A percentile compares a stretch with the other conserved stretches of the same genome.
These are phyloP conservation scores for Coregonus clupeaformis DNA, from an alignment of 2,113 vertebrate species.

Conservation along the genomic window DNA sequence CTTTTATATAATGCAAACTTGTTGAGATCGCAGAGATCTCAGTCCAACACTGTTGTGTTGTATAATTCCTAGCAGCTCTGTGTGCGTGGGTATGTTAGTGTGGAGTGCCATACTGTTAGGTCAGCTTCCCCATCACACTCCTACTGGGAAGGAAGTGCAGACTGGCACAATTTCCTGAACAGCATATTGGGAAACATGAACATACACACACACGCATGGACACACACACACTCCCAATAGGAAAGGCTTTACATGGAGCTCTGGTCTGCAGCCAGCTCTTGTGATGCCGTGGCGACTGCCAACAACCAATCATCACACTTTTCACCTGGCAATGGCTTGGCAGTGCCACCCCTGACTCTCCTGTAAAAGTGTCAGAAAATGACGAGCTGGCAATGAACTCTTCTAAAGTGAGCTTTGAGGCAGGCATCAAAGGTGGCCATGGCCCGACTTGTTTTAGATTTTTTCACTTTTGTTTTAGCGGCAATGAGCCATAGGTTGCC, in stretches of 20 bases:
- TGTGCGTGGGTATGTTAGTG: no score
- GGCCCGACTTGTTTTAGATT: not conserved
- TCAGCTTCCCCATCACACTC: slow-evolving; percentile 36
- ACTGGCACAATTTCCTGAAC: slow-evolving; percentile 49
- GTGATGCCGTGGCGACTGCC: slow-evolving; percentile 31
- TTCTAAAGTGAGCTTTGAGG: not conserved
- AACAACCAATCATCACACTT: slow-evolving; percentile 61
- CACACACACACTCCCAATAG: slow-evolving; percentile 46
- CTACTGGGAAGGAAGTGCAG: slow-evolving; percentile 43
- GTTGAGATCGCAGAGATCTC: no score
- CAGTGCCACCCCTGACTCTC: slow-evolving; percentile 53
- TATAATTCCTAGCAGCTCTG: slow-evolving; percentile 4
- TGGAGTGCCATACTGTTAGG: slow-evolving; percentile 16
- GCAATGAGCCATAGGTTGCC: no score
- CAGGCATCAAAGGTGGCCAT: not conserved
- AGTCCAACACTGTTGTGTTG: no score
- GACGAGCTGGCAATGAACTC: slow-evolving; percentile 25
- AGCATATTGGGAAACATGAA: slow-evolving; percentile 4
- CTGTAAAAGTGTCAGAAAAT: slow-evolving; percentile 47
- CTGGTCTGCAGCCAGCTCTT: slow-evolving; percentile 54
- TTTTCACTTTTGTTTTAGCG: not conserved
- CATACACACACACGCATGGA: slow-evolving; percentile 21
- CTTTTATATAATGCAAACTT: no score
- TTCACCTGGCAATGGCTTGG: slow-evolving; percentile 54
- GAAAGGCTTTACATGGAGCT: slow-evolving; percentile 43